Conservation (phyloP, 2,888 invertebrate species). For the Agonum fuliginosum region DNA sequence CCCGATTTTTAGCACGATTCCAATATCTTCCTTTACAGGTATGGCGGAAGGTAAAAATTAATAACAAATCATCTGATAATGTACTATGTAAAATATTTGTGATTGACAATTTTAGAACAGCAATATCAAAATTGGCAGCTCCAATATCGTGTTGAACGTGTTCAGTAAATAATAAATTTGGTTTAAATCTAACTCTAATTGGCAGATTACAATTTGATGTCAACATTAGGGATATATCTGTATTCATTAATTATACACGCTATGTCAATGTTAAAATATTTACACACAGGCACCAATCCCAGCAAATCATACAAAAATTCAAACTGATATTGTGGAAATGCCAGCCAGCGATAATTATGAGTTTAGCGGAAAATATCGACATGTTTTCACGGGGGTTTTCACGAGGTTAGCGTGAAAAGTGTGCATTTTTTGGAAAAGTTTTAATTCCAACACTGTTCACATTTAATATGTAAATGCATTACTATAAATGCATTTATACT, state of each 20-base stretch:
- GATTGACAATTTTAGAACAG: neutral
- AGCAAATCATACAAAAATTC: constrained; percentile 8
- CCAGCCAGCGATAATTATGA: neutral
- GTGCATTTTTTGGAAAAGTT: constrained; percentile 8
- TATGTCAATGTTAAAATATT: constrained; percentile 32
- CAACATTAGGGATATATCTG: constrained; percentile 31
- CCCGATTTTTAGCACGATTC: too few species aligned
- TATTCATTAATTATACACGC: constrained; percentile 39
- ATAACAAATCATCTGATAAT: too few species aligned
- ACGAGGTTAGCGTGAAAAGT: too few species aligned
- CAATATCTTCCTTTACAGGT: too few species aligned
- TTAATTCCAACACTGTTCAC: neutral
- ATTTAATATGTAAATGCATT: constrained; percentile 31
- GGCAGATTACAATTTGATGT: constrained; percentile 45
- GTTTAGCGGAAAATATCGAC: constrained; percentile 1
- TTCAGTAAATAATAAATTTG: constrained; percentile 41
- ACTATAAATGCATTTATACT: neutral
- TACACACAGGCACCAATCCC: constrained; percentile 8
- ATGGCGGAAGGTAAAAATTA: too few species aligned
- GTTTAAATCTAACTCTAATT: constrained; percentile 45
- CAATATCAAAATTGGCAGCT: neutral
- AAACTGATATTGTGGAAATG: neutral
- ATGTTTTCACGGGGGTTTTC: constrained; percentile 6
- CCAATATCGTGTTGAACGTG: neutral
- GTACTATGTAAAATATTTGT: neutral